A percentile compares a stretch with the other conserved stretches of the same genome.
Evolutionary conservation across 2,113 vertebrate species (phyloP).

Genomic region (Orycteropus afer): DNA sequence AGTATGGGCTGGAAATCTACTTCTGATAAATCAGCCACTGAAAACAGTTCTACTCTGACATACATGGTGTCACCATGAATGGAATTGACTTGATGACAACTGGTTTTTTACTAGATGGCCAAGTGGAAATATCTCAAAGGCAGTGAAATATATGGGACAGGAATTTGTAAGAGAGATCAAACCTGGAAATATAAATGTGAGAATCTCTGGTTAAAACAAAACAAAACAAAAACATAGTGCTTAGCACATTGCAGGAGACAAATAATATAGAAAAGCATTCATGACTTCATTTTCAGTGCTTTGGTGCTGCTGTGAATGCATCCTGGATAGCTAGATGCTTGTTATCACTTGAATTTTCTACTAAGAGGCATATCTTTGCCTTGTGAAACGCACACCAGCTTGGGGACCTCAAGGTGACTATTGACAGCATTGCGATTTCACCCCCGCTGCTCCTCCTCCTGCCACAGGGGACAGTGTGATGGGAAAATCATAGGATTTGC

Average conservation of each 20-base stretch:
- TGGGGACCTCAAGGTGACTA: slow-evolving; percentile 35
- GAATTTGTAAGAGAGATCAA: neutral
- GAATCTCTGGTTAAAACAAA: neutral
- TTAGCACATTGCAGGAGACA: neutral
- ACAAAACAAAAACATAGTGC: too few species aligned
- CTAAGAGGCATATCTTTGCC: neutral
- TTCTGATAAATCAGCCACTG: neutral
- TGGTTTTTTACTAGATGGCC: neutral
- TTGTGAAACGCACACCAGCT: slow-evolving; percentile 10
- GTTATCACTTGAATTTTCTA: slow-evolving; percentile 36
- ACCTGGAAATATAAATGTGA: neutral
- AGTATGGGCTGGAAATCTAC: neutral
- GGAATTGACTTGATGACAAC: neutral
- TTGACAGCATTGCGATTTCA: slow-evolving; percentile 48
- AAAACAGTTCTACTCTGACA: neutral
- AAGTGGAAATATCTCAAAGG: neutral
- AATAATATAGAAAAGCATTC: slow-evolving; percentile 16
- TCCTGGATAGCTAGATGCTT: neutral
- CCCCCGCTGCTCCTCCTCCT: neutral
- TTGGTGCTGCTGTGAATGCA: neutral
- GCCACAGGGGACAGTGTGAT: slow-evolving; percentile 34
- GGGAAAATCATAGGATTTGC: slow-evolving; percentile 72
- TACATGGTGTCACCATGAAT: neutral
- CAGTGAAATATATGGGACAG: neutral
- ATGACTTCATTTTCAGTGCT: neutral